Conservation (phyloP, 1,140 invertebrate species). For the Drosophila quadrilineata region DNA sequence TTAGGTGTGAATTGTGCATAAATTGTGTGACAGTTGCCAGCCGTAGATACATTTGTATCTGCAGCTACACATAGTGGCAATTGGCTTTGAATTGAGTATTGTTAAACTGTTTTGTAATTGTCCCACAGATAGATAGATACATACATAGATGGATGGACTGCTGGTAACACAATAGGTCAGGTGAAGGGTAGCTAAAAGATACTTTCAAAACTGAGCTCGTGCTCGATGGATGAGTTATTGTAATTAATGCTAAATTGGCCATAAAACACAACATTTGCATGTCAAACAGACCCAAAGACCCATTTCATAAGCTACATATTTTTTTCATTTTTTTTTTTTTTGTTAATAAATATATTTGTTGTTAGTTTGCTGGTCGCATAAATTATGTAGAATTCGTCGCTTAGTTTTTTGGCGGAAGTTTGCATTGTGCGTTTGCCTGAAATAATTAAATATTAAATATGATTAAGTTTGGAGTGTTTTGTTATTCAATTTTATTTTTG, state of each 20-base stretch:
- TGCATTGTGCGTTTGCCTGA: constrained; percentile 62
- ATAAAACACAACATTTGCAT: constrained; percentile 80
- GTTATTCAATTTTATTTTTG: neutral
- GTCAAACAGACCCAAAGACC: constrained; percentile 57
- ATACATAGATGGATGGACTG: neutral
- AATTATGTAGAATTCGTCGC: constrained; percentile 45
- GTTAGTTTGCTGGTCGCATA: constrained; percentile 35
- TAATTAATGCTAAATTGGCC: constrained; percentile 78
- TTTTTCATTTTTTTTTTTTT: too few relatives aligned
- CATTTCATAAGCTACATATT: constrained; percentile 44
- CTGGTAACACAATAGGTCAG: constrained; percentile 30
- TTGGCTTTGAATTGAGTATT: constrained; percentile 12
- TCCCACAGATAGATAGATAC: neutral
- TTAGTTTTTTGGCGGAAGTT: constrained; percentile 64
- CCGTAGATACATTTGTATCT: constrained; percentile 43
- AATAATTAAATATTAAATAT: constrained; percentile 79
- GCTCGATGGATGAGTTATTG: constrained; percentile 50
- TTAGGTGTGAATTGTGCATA: constrained; percentile 62
- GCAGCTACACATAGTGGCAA: neutral
- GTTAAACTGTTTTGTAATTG: constrained; percentile 22
- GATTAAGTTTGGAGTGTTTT: constrained; percentile 54
- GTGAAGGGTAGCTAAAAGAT: too few relatives aligned
- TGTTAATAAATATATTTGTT: too few relatives aligned
- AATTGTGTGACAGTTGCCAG: constrained; percentile 46
- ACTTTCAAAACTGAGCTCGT: too few relatives aligned